These are phyloP conservation scores for Triplophysa bombifrons DNA, from an alignment of 2,797 vertebrate genomes.

Conservation along the genomic window DNA sequence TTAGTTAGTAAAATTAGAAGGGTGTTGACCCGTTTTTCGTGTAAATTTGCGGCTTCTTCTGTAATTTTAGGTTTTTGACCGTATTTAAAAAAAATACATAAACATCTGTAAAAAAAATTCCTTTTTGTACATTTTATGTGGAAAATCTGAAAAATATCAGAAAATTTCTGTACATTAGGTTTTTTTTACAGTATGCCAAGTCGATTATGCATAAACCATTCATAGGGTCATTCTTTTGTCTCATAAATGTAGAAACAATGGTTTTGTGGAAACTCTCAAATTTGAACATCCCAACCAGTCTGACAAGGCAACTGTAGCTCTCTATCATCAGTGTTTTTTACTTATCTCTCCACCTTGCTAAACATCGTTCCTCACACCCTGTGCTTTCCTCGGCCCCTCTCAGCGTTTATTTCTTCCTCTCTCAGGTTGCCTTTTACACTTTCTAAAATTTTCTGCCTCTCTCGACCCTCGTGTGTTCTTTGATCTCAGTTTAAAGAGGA, in stretches of 20 bases:
- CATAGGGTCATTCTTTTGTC: neutral
- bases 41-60: too few relatives aligned
- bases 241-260: neutral
- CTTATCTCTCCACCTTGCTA: conserved; percentile 16
- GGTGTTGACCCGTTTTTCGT: too few relatives aligned
- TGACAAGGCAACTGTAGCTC: neutral
- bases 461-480: conserved; percentile 69
- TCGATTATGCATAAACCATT: neutral
- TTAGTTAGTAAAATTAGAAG: too few relatives aligned
- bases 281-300: neutral
- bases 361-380: conserved; percentile 35
- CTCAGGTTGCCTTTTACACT: conserved; percentile 46
- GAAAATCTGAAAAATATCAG: too few relatives aligned
- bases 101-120: too few relatives aligned
- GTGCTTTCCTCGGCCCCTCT: conserved; percentile 34
- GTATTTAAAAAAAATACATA: too few relatives aligned
- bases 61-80: too few relatives aligned
- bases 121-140: too few relatives aligned
- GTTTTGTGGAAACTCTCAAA: neutral
- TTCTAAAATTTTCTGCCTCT: conserved; percentile 49
- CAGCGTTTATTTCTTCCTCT: conserved; percentile 36
- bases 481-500: conserved; percentile 77
- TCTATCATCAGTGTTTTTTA: conserved; percentile 4
- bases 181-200: neutral
- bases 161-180: too few relatives aligned